Evolutionary conservation across 2,888 invertebrate genomes (phyloP).

Genomic region (Leptinotarsa tumamoca): DNA sequence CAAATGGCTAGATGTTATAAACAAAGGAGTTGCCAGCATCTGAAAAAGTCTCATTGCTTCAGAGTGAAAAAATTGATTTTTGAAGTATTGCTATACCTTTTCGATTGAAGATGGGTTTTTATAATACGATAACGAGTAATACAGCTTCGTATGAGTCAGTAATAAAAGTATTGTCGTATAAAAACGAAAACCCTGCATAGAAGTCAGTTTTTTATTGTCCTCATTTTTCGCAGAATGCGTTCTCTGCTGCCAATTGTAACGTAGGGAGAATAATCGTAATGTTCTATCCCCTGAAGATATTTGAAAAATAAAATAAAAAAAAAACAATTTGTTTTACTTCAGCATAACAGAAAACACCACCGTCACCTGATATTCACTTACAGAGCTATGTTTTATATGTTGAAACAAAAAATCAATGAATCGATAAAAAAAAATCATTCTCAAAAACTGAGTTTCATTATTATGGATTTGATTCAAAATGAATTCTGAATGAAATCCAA

Average conservation of each 20-base stretch:
- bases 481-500: no score
- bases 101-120: constrained; percentile 13
- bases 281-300: not conserved
- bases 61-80: no score
- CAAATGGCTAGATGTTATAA: not conserved
- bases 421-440: no score
- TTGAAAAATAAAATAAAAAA: no score
- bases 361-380: no score
- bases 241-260: not conserved
- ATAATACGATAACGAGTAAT: constrained; percentile 9
- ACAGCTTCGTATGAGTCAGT: constrained; percentile 21
- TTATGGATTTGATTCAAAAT: no score
- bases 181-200: not conserved
- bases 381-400: no score
- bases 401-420: no score
- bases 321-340: no score
- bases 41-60: constrained; percentile 1
- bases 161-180: not conserved
- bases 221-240: not conserved
- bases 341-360: no score
- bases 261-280: not conserved
- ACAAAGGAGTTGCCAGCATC: not conserved
- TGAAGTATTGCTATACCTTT: constrained; percentile 6
- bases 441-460: no score
- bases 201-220: not conserved